Conservation (phyloP, 2,888 invertebrate genomes). For the Hipparchia semele region DNA sequence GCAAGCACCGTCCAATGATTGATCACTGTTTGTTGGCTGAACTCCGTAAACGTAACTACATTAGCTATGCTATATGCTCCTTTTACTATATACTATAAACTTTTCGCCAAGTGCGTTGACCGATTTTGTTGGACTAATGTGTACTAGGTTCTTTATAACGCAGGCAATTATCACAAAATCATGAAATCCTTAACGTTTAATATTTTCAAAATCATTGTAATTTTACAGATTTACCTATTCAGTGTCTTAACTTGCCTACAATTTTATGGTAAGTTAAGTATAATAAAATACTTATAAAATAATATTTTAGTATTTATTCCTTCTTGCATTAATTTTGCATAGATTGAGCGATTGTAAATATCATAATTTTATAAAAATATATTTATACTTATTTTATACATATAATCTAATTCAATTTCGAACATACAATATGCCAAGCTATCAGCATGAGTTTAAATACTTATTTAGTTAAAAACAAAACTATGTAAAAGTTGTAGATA, state of each 20-base stretch:
- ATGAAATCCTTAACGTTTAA: background rate
- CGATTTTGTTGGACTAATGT: background rate
- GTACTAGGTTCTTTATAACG: background rate
- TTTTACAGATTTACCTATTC: background rate
- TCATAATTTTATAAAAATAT: background rate
- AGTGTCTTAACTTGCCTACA: background rate
- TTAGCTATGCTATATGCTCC: too few species aligned
- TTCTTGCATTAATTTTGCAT: background rate
- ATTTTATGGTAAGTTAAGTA: background rate
- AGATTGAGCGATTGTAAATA: constrained; percentile 1
- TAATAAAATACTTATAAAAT: background rate
- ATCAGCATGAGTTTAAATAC: too few species aligned
- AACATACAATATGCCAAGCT: too few species aligned
- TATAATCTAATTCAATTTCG: too few species aligned
- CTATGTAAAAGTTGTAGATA: background rate
- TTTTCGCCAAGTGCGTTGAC: too few species aligned
- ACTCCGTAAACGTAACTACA: too few species aligned
- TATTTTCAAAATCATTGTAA: background rate
- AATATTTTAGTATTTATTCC: background rate
- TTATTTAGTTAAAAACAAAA: background rate
- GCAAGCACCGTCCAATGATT: too few species aligned
- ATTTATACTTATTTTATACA: too few species aligned
- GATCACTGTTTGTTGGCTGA: too few species aligned
- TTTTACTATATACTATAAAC: too few species aligned
- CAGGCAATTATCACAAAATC: too few species aligned